Evolutionary conservation across 2,113 vertebrate genomes (phyloP).

Genomic region (Crotophaga sulcirostris): DNA sequence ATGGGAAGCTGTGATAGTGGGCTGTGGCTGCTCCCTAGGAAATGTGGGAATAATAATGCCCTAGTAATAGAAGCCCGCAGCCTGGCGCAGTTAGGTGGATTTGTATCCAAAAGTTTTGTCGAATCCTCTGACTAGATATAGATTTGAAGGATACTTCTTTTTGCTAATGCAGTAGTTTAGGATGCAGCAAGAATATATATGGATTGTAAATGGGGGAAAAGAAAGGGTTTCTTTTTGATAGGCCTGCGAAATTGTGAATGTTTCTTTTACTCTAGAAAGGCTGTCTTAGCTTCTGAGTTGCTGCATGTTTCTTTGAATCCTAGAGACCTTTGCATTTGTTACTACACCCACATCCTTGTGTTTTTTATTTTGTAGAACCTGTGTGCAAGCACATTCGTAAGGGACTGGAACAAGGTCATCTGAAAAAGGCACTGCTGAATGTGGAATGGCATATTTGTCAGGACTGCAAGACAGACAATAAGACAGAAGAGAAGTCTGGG

Average conservation of each 20-base stretch:
- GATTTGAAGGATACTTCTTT: neutral
- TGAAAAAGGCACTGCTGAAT: conserved; percentile 82
- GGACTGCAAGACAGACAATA: conserved; percentile 81
- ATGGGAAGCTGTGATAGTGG: neutral
- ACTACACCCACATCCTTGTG: neutral
- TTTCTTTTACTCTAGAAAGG: neutral
- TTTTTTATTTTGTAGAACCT: conserved; percentile 72
- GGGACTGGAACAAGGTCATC: conserved; percentile 83
- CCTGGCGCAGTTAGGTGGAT: neutral
- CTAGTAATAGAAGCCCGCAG: neutral
- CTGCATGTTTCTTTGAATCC: neutral
- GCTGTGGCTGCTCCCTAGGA: neutral
- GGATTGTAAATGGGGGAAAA: neutral
- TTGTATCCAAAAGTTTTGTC: neutral
- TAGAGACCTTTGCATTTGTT: neutral
- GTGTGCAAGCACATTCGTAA: conserved; percentile 88
- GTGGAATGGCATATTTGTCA: conserved; percentile 85
- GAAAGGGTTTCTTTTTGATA: neutral
- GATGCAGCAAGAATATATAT: neutral
- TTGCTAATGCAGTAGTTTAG: neutral
- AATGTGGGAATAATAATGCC: neutral
- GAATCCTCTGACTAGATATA: neutral
- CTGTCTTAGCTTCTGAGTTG: neutral
- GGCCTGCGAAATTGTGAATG: rapidly evolving
- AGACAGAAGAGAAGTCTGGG: conserved; percentile 62